These are phyloP conservation scores for Xylota sylvarum DNA, from an alignment of 2,888 invertebrate species.

Conservation along the genomic window DNA sequence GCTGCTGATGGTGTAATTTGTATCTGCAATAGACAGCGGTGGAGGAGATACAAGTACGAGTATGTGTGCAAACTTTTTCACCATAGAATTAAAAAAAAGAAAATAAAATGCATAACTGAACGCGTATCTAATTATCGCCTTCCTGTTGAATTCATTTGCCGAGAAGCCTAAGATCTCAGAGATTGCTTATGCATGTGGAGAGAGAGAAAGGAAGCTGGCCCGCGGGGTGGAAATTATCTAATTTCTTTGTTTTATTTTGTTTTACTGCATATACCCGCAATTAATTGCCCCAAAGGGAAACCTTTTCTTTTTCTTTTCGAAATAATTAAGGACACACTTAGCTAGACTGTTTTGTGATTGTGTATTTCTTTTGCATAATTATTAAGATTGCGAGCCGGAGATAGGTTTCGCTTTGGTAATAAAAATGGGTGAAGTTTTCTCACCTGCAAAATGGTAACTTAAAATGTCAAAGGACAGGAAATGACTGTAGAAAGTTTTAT, in stretches of 20 bases:
- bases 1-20: constrained; percentile 8
- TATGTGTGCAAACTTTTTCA: constrained; percentile 6
- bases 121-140: constrained; percentile 52
- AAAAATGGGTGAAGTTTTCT: constrained; percentile 13
- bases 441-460: constrained; percentile 4
- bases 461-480: constrained; percentile 23
- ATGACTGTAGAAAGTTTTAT: neutral
- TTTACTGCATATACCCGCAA: constrained; percentile 3
- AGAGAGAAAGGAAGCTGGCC: neutral
- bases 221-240: constrained; percentile 25
- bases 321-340: constrained; percentile 59
- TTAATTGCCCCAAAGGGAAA: constrained; percentile 23
- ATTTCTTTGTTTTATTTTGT: constrained; percentile 14
- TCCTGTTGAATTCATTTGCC: constrained; percentile 39
- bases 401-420: constrained; percentile 13
- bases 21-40: neutral
- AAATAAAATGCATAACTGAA: constrained; percentile 46
- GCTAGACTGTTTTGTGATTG: neutral
- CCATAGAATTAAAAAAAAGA: neutral
- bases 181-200: neutral
- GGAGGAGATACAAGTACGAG: no score
- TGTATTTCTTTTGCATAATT: constrained; percentile 39
- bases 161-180: constrained; percentile 23
- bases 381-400: constrained; percentile 48
- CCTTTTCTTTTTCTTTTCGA: neutral